Evolutionary conservation across 2,888 invertebrate species (phyloP).

Genomic region (Adelphocoris suturalis): DNA sequence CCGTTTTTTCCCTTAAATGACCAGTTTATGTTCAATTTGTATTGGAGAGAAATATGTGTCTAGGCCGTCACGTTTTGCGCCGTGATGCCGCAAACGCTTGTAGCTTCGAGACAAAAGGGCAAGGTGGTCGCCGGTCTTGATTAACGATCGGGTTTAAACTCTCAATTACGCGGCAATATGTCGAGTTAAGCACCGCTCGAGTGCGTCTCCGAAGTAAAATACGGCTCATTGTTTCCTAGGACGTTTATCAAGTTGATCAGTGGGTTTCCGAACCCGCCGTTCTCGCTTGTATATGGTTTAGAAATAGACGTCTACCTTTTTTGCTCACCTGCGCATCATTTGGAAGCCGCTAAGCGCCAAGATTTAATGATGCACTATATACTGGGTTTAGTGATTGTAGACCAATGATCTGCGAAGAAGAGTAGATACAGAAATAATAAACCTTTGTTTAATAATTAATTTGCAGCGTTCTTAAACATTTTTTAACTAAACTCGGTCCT

Average conservation of each 20-base stretch:
- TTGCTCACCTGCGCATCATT: too few relatives aligned
- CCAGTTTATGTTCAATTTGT: slow-evolving; percentile 5
- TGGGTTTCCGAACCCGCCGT: too few relatives aligned
- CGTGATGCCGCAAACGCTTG: background rate
- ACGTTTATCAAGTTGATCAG: background rate
- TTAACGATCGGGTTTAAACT: background rate
- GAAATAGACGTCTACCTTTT: too few relatives aligned
- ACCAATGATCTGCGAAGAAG: too few relatives aligned
- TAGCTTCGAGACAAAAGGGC: background rate
- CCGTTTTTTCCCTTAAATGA: background rate
- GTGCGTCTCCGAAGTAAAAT: background rate
- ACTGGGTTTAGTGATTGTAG: too few relatives aligned
- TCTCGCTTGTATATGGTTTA: too few relatives aligned
- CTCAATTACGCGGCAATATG: slow-evolving; percentile 21
- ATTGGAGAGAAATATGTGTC: slow-evolving; percentile 4
- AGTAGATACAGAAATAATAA: too few relatives aligned
- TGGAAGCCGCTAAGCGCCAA: too few relatives aligned
- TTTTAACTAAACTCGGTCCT: too few relatives aligned
- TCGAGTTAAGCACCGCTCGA: slow-evolving; percentile 2
- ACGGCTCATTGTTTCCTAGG: background rate
- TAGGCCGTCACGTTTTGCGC: slow-evolving; percentile 31
- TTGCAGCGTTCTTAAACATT: too few relatives aligned
- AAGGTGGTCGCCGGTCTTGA: background rate
- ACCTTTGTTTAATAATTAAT: too few relatives aligned
- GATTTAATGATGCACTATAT: too few relatives aligned